These are phyloP conservation scores for Operophtera brumata DNA, from an alignment of 2,888 invertebrate species.

Conservation along the genomic window DNA sequence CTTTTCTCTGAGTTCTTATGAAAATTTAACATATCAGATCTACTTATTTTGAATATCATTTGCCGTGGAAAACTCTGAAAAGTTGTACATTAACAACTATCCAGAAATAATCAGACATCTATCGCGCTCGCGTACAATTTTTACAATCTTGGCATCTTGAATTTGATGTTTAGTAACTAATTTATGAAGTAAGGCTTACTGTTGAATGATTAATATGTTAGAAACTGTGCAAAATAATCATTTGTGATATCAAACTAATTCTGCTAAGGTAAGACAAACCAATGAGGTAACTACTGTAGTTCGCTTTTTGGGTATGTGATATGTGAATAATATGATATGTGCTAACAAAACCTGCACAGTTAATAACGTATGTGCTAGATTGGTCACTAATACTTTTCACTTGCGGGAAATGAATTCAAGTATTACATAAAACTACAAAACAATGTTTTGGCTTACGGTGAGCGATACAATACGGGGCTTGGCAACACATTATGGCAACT, in stretches of 20 bases:
- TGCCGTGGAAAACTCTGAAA: neutral
- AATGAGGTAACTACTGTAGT: neutral
- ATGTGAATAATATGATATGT: conserved; percentile 3
- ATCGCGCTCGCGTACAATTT: conserved; percentile 25
- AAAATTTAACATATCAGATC: neutral
- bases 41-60: neutral
- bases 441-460: conserved; percentile 9
- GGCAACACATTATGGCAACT: neutral
- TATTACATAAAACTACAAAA: conserved; percentile 9
- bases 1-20: no score
- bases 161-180: conserved; percentile 44
- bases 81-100: no score
- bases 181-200: conserved; percentile 26
- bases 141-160: conserved; percentile 42
- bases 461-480: neutral
- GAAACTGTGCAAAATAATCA: neutral
- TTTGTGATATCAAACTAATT: neutral
- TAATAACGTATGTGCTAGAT: conserved; percentile 10
- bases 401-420: conserved; percentile 2
- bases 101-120: no score
- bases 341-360: conserved; percentile 19
- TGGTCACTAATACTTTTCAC: conserved; percentile 9
- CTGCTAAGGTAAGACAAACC: neutral
- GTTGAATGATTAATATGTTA: neutral
- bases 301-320: conserved; percentile 4